Conservation (phyloP, 2,888 invertebrate species). For the Athripsodes cinereus region DNA sequence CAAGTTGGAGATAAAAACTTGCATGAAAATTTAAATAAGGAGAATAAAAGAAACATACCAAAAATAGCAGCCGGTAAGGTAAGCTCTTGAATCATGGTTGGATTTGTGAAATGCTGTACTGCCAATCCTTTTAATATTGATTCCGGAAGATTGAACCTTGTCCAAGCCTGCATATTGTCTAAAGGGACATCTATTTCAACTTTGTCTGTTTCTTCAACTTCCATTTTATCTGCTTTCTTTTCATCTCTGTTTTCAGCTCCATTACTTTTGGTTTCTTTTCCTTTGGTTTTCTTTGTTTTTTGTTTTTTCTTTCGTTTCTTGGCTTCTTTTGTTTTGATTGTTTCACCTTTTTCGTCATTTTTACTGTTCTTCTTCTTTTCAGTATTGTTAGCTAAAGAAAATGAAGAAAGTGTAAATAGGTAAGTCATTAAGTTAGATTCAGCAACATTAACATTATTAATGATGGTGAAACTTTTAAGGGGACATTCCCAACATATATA, state of each 20-base stretch:
- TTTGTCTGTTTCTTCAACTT: conserved; percentile 22
- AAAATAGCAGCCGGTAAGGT: conserved; percentile 74
- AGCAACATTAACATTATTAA: too few species aligned
- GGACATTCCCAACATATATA: too few species aligned
- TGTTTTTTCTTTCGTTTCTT: conserved; percentile 17
- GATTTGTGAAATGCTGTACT: conserved; percentile 70
- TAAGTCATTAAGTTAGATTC: too few species aligned
- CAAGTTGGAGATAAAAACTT: too few species aligned
- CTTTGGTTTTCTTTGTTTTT: conserved; percentile 24
- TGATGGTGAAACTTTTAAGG: too few species aligned
- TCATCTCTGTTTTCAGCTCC: conserved; percentile 11
- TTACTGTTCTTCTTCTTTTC: conserved; percentile 15
- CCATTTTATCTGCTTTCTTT: not conserved
- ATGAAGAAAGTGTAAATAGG: too few species aligned
- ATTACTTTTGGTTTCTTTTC: conserved; percentile 17
- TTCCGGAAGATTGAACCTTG: conserved; percentile 61
- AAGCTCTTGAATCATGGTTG: conserved; percentile 83
- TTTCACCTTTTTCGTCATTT: not conserved
- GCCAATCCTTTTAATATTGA: conserved; percentile 66
- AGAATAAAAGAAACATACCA: conserved; percentile 5
- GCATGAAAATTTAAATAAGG: too few species aligned
- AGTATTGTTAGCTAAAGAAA: too few species aligned
- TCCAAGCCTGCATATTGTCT: conserved; percentile 57
- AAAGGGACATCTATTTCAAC: conserved; percentile 33
- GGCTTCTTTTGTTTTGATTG: not conserved